Evolutionary conservation across 53 echinoderm and acorn worm species (phyloP), one percentile per base, ranked within the genome.

Genomic region (Henricia sp.): DNA sequence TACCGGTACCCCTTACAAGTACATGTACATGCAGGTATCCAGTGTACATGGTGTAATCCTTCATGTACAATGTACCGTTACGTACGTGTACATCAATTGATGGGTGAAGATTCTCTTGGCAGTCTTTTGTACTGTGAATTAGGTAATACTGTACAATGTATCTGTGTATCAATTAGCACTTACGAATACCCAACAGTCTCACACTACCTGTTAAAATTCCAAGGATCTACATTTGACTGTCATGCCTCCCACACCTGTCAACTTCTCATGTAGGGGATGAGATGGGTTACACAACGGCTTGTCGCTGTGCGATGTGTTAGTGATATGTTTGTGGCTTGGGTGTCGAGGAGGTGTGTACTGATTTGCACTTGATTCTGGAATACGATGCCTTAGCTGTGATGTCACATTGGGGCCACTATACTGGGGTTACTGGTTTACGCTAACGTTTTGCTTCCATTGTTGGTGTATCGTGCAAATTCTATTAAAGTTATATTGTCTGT

Each of bases 91-190:
- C n/a, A n/a, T n/a, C n/a, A n/a, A n/a, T n/a, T n/a, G n/a, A n/a
- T n/a, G n/a, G n/a, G n/a, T n/a, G n/a, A n/a, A n/a, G n/a, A n/a
- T n/a, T n/a, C n/a, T n/a, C n/a, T n/a, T n/a, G n/a, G n/a, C n/a
- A n/a, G n/a, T n/a, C n/a, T 46, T 8, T 46, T 19, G 64, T 34
- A 3, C 4, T 32, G 33, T 32, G 62, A 62, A 62, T 17, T 6
- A 36, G 14, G 34, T 32, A 17, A 9, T 64, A 32, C 64, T 6
- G 29, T 28, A 17, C 36, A 17, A 32, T n/a, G n/a, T n/a, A n/a
- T n/a, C 29, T 27, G 63, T 28, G 63, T 64, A 80, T 80, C 64
- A 64, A 44, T 80, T 80, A 80, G 50, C 80, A 64, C 80, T 6
- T 19, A 63, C 64, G 62, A 80, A 80, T 80, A 77, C 20, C 42